Evolutionary conservation across 2,888 invertebrate genomes (phyloP), one percentile per base, ranked within the genome.

Genomic region (Nephrocerus scutellatus): DNA sequence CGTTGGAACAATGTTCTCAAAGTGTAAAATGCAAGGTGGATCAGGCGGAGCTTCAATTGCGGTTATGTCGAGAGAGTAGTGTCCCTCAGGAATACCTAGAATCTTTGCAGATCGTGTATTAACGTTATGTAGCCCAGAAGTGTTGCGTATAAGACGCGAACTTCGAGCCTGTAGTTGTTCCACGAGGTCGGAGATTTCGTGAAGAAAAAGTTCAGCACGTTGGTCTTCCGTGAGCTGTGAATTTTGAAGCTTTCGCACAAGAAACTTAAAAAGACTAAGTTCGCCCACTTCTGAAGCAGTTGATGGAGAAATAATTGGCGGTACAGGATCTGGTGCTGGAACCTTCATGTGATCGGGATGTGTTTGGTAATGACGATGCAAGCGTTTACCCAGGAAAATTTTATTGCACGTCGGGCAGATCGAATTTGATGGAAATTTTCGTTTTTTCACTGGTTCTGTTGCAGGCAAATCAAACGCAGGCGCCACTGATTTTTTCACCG

Each of bases 11-110:
- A 34, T 39, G 36, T 6, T 39, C 9, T 50, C 51, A 12, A 50
- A 51, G 16, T 50, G 48, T 32, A 48, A 29, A 35, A 55, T 36
- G 7, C 43, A 41, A n/a, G n/a, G n/a, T 2, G 59, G 56, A 16
- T 60, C 61, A 15, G 59, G 54, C 2, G 57, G 55, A 6, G 59
- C 55, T 34, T 61, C 65, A 39, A 67, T 63, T 0, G 63, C 62
- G 2, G 56, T 55, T 45, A 66, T 51, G 41, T 67, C 63, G 23
- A 67, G 46, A 1, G 65, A 60, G 44, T 66, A 67, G 34, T 67
- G 66, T 13, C 66, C 66, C 47, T 67, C 68, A 6, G 68, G 66
- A 33, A 66, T 63, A n/a, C 65, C 63, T 4, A 67, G 36, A 0
- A 67, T 55, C 4, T 62, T 62, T 1, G 66, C 54, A 8, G 56